These are phyloP conservation scores for Subacronicta megacephala DNA, from an alignment of 2,888 invertebrate genomes.

Conservation along the genomic window DNA sequence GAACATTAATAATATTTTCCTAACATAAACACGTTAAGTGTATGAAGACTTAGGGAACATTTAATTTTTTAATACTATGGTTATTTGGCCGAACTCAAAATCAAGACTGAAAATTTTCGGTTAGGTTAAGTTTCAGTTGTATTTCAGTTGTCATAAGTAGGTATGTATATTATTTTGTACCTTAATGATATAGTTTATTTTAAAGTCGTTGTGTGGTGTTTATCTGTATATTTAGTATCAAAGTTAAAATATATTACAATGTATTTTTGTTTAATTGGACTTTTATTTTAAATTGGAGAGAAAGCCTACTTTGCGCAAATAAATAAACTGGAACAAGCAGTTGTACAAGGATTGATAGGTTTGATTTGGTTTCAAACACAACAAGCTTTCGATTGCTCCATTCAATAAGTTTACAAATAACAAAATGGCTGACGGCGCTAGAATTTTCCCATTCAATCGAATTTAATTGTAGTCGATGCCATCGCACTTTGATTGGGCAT, in stretches of 20 bases:
- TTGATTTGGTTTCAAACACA: constrained; percentile 37
- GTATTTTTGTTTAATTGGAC: constrained; percentile 1
- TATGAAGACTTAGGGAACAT: no score
- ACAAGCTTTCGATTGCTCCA: constrained; percentile 43
- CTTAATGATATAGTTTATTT: background rate
- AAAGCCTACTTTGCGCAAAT: constrained; percentile 10
- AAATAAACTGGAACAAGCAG: constrained; percentile 20
- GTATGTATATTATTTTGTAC: no score
- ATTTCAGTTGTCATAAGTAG: no score
- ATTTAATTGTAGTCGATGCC: constrained; percentile 52
- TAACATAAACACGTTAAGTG: no score
- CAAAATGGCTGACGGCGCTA: constrained; percentile 47
- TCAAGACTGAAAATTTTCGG: no score
- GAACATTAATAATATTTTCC: no score
- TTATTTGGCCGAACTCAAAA: no score
- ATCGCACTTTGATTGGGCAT: constrained; percentile 50
- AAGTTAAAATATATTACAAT: background rate
- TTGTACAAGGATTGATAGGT: constrained; percentile 24
- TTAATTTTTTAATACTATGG: no score
- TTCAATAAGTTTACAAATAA: constrained; percentile 49
- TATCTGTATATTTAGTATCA: background rate
- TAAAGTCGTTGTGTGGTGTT: background rate
- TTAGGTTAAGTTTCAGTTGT: no score
- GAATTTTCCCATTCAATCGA: constrained; percentile 51
- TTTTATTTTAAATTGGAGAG: constrained; percentile 2